Percentiles rank a stretch among this genome's conserved stretches.
These are phyloP conservation scores for Rhinophrynus dorsalis DNA, from an alignment of 2,797 vertebrate species.

Conservation along the genomic window DNA sequence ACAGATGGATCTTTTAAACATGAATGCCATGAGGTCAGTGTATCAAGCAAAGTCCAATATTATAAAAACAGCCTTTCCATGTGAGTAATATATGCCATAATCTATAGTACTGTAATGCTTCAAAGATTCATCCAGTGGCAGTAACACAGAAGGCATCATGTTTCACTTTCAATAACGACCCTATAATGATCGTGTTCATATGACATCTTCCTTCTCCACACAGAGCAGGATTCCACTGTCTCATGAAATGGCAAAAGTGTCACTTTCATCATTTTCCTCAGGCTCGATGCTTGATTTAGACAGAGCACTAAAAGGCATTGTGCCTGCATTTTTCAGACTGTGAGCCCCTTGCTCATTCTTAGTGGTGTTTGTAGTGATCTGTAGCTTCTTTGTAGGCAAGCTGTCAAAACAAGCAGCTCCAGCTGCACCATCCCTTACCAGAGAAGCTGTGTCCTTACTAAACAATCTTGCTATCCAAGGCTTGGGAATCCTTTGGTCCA, in stretches of 20 bases:
- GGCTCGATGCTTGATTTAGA: conserved; percentile 69
- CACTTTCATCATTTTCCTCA: conserved; percentile 81
- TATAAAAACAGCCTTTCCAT: no score
- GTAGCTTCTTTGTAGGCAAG: conserved; percentile 18
- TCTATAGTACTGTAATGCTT: no score
- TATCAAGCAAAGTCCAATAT: not conserved
- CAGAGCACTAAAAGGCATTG: conserved; percentile 58
- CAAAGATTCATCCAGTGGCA: no score
- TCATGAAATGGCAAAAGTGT: conserved; percentile 50
- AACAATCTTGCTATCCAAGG: conserved; percentile 73
- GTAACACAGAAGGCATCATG: no score
- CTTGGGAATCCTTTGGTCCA: conserved; percentile 64
- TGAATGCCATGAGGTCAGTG: no score
- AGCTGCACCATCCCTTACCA: conserved; percentile 17
- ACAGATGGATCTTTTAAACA: no score
- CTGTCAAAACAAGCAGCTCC: not conserved
- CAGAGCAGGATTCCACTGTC: not conserved
- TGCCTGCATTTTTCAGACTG: conserved; percentile 61
- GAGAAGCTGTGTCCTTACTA: conserved; percentile 47
- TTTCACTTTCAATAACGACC: no score
- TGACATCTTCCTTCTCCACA: no score
- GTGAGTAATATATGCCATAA: no score
- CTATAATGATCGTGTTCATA: no score
- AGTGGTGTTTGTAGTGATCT: conserved; percentile 28
- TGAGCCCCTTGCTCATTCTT: conserved; percentile 60